These are phyloP conservation scores for Stomorhina lunata DNA, from an alignment of 2,888 invertebrate species.

Conservation along the genomic window DNA sequence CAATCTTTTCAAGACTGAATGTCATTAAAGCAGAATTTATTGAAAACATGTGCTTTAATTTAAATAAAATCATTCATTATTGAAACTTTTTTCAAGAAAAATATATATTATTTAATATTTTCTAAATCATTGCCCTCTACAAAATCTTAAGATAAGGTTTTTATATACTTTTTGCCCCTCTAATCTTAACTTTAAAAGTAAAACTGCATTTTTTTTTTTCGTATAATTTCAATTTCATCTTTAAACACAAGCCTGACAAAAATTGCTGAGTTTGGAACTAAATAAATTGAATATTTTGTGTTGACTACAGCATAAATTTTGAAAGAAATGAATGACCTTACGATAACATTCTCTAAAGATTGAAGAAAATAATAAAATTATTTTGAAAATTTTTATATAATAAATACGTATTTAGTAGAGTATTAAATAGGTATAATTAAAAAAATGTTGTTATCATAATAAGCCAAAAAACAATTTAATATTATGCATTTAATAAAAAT, in stretches of 20 bases:
- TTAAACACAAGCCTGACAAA: constrained; percentile 2
- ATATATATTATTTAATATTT: constrained; percentile 40
- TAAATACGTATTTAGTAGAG: too few relatives aligned
- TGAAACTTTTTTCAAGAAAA: constrained; percentile 18
- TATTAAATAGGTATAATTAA: too few relatives aligned
- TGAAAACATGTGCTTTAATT: neutral
- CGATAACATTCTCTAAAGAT: constrained; percentile 57
- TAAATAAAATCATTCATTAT: neutral
- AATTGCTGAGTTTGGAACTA: neutral
- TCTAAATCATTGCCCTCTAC: constrained; percentile 5
- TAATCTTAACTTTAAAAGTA: constrained; percentile 1
- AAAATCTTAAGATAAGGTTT: constrained; percentile 37
- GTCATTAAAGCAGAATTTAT: neutral
- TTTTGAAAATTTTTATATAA: neutral
- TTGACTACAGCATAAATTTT: constrained; percentile 52
- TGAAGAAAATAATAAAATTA: neutral
- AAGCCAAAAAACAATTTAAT: too few relatives aligned
- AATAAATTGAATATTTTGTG: constrained; percentile 33
- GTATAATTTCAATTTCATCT: neutral
- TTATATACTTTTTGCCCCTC: neutral
- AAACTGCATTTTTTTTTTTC: constrained; percentile 35
- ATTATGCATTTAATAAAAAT: too few relatives aligned
- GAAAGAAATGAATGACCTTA: constrained; percentile 58
- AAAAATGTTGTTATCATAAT: too few relatives aligned
- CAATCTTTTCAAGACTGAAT: constrained; percentile 3